Percentiles rank a stretch among this genome's conserved stretches.
Conservation (phyloP, 1,140 invertebrate genomes). For the Cotesia glomerata region DNA sequence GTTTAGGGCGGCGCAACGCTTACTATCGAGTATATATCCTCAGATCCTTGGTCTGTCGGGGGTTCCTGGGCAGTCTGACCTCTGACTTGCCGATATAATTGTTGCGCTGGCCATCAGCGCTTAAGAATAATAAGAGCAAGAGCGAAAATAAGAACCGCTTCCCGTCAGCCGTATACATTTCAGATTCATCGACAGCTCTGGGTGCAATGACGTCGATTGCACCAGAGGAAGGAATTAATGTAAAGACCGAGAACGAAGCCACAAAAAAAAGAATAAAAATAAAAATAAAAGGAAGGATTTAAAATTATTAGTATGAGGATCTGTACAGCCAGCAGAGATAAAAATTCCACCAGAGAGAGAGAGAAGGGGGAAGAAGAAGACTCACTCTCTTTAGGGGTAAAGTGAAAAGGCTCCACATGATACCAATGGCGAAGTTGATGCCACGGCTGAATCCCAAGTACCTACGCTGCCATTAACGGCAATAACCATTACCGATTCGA, state of each 20-base stretch:
- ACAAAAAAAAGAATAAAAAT: no score
- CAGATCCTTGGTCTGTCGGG: not conserved
- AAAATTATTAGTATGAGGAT: no score
- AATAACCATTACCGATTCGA: conserved; percentile 61
- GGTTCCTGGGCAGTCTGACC: conserved; percentile 53
- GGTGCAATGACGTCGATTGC: not conserved
- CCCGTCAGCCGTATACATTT: not conserved
- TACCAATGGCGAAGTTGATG: not conserved
- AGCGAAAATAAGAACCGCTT: no score
- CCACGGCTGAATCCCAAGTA: not conserved
- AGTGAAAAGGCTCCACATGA: no score
- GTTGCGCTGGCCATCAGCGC: conserved; percentile 43
- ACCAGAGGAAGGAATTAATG: no score
- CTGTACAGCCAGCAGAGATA: not conserved
- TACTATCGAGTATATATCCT: not conserved
- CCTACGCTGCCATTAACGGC: conserved; percentile 58
- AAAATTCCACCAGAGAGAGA: conserved; percentile 12
- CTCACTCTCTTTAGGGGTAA: not conserved
- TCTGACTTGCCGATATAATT: conserved; percentile 53
- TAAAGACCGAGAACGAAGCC: no score
- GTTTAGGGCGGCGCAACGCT: conserved; percentile 16
- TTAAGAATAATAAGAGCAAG: not conserved
- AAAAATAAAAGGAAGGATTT: no score
- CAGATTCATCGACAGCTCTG: conserved; percentile 30
- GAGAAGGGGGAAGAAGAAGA: conserved; percentile 31